A percentile compares a stretch with the other conserved stretches of the same genome.
These are phyloP conservation scores for Epirrita christyi DNA, from an alignment of 2,888 invertebrate species.

Conservation along the genomic window DNA sequence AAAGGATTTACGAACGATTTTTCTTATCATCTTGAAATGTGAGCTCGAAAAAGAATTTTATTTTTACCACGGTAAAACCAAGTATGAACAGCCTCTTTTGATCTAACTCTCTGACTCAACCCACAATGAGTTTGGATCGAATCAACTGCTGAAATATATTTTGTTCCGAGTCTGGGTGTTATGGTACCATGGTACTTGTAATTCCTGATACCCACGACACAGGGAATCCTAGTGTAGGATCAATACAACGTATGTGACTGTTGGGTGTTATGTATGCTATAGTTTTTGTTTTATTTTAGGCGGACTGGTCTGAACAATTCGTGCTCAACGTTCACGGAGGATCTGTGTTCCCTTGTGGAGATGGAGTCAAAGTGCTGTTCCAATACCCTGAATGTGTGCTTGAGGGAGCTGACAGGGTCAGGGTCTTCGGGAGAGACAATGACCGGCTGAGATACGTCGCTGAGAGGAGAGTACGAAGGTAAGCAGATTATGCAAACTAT, in stretches of 20 bases:
- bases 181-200: too few species aligned
- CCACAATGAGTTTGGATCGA: too few species aligned
- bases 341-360: constrained; percentile 93
- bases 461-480: constrained; percentile 73
- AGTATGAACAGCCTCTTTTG: too few species aligned
- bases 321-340: constrained; percentile 93
- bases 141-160: too few species aligned
- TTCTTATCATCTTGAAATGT: constrained; percentile 17
- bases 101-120: too few species aligned
- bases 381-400: constrained; percentile 94
- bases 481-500: constrained; percentile 11
- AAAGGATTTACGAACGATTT: constrained; percentile 13
- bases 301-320: constrained; percentile 93
- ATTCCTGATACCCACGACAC: too few species aligned
- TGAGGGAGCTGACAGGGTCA: constrained; percentile 90
- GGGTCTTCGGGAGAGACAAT: constrained; percentile 90
- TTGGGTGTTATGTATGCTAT: too few species aligned
- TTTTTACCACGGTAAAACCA: too few species aligned
- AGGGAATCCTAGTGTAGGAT: too few species aligned
- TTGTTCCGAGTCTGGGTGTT: too few species aligned
- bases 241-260: too few species aligned
- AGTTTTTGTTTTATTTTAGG: constrained; percentile 77
- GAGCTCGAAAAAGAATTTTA: neutral
- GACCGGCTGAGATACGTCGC: constrained; percentile 74
- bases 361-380: constrained; percentile 91